Conservation (phyloP, 2,797 vertebrate species). For the Sciurus vulgaris region DNA sequence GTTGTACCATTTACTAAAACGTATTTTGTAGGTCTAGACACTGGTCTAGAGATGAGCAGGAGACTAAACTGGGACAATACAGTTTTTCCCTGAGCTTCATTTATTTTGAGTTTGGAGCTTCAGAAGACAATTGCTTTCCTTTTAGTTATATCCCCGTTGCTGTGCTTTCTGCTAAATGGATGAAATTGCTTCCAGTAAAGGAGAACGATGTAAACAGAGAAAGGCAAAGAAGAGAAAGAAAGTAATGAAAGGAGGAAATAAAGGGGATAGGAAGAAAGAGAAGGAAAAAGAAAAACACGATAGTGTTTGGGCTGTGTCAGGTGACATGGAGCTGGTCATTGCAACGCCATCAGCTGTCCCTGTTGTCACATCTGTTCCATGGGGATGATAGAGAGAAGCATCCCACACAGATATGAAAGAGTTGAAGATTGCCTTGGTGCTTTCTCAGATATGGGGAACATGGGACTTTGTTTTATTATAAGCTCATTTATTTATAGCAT, state of each 20-base stretch:
- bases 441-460: not conserved
- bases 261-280: no score
- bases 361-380: no score
- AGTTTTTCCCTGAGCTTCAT: not conserved
- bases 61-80: not conserved
- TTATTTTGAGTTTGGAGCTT: not conserved
- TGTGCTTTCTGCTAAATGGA: not conserved
- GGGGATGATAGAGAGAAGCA: not conserved
- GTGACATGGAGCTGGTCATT: no score
- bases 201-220: not conserved
- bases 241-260: not conserved
- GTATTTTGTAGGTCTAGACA: not conserved
- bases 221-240: not conserved
- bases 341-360: fast-evolving
- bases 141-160: not conserved
- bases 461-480: not conserved
- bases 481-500: not conserved
- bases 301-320: not conserved
- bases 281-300: not conserved
- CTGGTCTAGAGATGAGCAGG: not conserved
- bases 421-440: not conserved
- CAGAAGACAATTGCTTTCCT: not conserved
- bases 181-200: not conserved
- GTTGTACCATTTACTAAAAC: not conserved
- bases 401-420: no score